A percentile compares a stretch with the other conserved stretches of the same genome.
Evolutionary conservation across 1,140 invertebrate genomes (phyloP).

Genomic region (Lamellibrachia luymesi): DNA sequence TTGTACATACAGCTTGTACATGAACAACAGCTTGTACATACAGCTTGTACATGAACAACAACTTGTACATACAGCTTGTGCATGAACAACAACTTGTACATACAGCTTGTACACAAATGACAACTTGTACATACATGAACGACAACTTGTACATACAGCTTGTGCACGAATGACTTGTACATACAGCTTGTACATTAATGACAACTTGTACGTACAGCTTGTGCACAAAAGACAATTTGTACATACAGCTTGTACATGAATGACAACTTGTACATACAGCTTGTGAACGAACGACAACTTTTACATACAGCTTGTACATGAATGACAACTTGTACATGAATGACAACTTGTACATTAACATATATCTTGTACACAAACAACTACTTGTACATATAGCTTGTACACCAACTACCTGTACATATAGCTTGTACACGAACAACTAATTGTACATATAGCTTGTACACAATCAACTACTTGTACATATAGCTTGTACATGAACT

Average conservation of each 20-base stretch:
- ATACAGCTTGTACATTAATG: not conserved
- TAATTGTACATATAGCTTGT: not conserved
- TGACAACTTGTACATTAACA: not conserved
- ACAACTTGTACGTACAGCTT: too few species aligned
- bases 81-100: not conserved
- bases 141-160: not conserved
- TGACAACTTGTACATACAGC: not conserved
- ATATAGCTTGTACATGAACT: not conserved
- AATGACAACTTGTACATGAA: not conserved
- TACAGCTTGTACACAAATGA: not conserved
- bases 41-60: not conserved
- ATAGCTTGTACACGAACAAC: not conserved
- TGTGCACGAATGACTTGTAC: too few species aligned
- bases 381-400: not conserved
- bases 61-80: not conserved
- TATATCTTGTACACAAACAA: not conserved
- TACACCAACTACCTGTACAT: not conserved
- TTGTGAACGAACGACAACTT: not conserved
- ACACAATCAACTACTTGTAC: not conserved
- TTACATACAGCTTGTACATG: not conserved
- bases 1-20: not conserved
- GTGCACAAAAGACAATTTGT: not conserved
- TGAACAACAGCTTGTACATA: too few species aligned
- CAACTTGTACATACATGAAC: not conserved
- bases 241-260: not conserved